Base-by-base conservation (phyloP, 2,888 invertebrate species). In the Drosophila anceps region DNA sequence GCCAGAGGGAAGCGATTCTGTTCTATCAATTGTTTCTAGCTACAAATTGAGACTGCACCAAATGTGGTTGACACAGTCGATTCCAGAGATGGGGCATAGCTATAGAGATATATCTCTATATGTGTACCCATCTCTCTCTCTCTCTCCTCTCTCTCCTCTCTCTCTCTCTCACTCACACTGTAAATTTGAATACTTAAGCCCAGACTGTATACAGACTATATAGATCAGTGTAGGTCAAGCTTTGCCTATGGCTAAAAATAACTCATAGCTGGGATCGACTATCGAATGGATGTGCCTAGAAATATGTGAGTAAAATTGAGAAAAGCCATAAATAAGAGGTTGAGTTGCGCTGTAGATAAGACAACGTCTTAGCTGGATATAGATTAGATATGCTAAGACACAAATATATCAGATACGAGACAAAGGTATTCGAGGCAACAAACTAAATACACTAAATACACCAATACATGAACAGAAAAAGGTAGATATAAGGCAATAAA, bases 141-240 rank as follows among this genome's bases (percentile, higher is more conserved):
- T 29, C 35, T 24, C 15, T 15, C n/a, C n/a, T 33, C 48, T 20
- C 35, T 1, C n/a, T 29, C 35, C n/a, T n/a, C n/a, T n/a, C n/a
- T 24, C 15, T 15, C n/a, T 7, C n/a, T 33, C 48, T 20, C 35
- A 3, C n/a, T 29, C 35, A 12, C n/a, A 15, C 24, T 27, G 24
- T 0, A 24, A 53, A 53, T 35, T 35, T 35, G 35, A 53, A 37
- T 35, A 33, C 31, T 20, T 27, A 35, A 39, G 39, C 10, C 29
- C 2, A 33, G 31, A 27, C 31, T 15, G 31, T 20, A 31, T 35
- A 35, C 8, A 43, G 50, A 10, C 29, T 29, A 63, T 24, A 48
- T 24, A 37, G 48, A 41, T 59, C 50, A 29, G 53, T 43, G 12
- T 43, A 54, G 76, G 80, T 76, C 76, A 75, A 61, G 53, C 57